phyloP scores from a whole-genome alignment of 1,140 invertebrate genomes.

The Archivesica marissinica region DNA sequence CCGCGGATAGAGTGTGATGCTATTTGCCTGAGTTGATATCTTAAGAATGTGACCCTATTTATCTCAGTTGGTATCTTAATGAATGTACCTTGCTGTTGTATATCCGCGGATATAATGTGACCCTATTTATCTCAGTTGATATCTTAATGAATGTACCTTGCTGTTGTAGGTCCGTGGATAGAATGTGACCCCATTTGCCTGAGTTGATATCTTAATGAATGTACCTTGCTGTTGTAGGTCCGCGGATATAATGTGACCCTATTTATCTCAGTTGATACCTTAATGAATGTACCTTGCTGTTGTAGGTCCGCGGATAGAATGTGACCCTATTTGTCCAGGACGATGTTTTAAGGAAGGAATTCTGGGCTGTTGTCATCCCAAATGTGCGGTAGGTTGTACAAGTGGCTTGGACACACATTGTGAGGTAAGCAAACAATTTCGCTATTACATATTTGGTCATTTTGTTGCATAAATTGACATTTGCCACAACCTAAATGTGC shows the following conservation, averaged over 20 bases:
- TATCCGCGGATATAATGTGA: not conserved
- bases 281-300: not conserved
- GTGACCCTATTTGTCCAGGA: conserved; percentile 15
- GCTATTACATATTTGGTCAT: no score
- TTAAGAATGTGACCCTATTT: not conserved
- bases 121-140: not conserved
- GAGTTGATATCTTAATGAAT: not conserved
- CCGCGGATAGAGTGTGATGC: not conserved
- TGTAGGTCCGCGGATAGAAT: not conserved
- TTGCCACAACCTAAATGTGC: no score
- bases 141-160: not conserved
- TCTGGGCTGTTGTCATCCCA: conserved; percentile 44
- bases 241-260: not conserved
- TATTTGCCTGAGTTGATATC: not conserved
- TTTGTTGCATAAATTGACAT: no score
- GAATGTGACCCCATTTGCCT: not conserved
- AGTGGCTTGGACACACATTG: conserved; percentile 11
- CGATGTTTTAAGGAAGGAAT: conserved; percentile 17
- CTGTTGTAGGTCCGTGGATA: not conserved
- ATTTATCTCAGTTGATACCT: not conserved
- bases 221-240: not conserved
- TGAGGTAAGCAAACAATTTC: not conserved
- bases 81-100: not conserved
- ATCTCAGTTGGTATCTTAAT: not conserved
- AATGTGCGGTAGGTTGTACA: conserved; percentile 31